Evolutionary conservation across 2,113 vertebrate species (phyloP).

Genomic region (Pseudopipra pipra): DNA sequence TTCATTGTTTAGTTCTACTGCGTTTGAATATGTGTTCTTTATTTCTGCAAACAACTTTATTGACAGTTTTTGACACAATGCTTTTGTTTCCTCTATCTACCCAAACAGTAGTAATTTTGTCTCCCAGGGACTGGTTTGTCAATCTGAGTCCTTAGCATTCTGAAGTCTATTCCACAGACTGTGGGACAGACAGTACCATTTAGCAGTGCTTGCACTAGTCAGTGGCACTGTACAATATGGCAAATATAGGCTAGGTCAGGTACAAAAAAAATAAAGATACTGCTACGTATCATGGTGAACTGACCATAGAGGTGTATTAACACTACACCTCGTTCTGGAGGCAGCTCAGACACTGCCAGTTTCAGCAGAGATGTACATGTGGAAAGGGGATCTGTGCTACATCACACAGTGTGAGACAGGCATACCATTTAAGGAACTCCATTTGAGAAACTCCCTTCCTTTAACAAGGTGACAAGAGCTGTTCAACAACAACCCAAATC

Average conservation of each 20-base stretch:
- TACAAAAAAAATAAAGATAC: neutral
- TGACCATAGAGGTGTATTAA: neutral
- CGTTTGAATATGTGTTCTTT: neutral
- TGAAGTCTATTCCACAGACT: neutral
- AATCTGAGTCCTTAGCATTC: neutral
- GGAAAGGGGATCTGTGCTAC: neutral
- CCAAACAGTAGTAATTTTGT: neutral
- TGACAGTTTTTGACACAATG: neutral
- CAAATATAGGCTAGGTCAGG: neutral
- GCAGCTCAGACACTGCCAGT: neutral
- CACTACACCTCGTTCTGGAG: neutral
- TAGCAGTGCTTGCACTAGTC: neutral
- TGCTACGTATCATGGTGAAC: neutral
- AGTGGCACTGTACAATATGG: neutral
- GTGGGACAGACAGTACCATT: neutral
- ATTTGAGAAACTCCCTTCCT: neutral
- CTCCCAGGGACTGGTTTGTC: neutral
- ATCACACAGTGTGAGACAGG: neutral
- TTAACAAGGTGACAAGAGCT: neutral
- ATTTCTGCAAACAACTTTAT: neutral
- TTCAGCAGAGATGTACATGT: accelerated
- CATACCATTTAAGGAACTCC: neutral
- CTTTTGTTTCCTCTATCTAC: neutral
- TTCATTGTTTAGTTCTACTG: neutral
- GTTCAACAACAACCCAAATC: neutral